Percentiles rank a stretch among this genome's conserved stretches.
phyloP scores from a whole-genome alignment of 2,797 vertebrate species.

The Crocidura indochinensis region DNA sequence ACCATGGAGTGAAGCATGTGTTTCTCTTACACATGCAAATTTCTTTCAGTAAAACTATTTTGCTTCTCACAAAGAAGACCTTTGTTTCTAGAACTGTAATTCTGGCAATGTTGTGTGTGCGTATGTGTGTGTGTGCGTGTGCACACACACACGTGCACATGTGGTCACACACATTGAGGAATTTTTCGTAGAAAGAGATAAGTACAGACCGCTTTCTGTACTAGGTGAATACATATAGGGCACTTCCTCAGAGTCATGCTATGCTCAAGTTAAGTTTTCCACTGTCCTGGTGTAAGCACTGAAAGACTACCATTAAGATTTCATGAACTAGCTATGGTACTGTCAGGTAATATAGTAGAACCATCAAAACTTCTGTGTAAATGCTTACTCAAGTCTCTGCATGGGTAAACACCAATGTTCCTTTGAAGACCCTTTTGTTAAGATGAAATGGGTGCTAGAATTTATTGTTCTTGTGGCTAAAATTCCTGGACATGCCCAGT shows the following conservation, averaged over 20 bases:
- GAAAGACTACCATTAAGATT: slow-evolving; percentile 44
- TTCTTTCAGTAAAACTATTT: too few species aligned
- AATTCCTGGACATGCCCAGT: slow-evolving; percentile 75
- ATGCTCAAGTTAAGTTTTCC: slow-evolving; percentile 67
- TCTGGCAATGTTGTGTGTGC: too few species aligned
- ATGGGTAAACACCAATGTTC: slow-evolving; percentile 57
- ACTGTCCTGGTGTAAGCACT: slow-evolving; percentile 48
- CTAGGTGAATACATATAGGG: background rate
- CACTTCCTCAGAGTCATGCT: background rate
- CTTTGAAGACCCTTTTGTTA: slow-evolving; percentile 69
- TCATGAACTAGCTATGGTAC: slow-evolving; percentile 78
- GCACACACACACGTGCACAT: background rate
- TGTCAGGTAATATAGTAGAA: slow-evolving; percentile 47
- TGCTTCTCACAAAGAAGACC: too few species aligned
- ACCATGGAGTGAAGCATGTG: too few species aligned
- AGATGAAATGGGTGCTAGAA: slow-evolving; percentile 63
- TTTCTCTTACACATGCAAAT: too few species aligned
- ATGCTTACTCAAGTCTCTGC: slow-evolving; percentile 66
- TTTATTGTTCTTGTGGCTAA: slow-evolving; percentile 76
- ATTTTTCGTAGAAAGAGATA: too few species aligned
- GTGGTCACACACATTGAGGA: background rate
- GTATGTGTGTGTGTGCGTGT: background rate
- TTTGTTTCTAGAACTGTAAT: too few species aligned
- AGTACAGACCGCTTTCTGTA: too few species aligned
- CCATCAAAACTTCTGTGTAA: slow-evolving; percentile 65